Evolutionary conservation across 2,888 invertebrate species (phyloP).

Genomic region (Neoitamus cyanurus): DNA sequence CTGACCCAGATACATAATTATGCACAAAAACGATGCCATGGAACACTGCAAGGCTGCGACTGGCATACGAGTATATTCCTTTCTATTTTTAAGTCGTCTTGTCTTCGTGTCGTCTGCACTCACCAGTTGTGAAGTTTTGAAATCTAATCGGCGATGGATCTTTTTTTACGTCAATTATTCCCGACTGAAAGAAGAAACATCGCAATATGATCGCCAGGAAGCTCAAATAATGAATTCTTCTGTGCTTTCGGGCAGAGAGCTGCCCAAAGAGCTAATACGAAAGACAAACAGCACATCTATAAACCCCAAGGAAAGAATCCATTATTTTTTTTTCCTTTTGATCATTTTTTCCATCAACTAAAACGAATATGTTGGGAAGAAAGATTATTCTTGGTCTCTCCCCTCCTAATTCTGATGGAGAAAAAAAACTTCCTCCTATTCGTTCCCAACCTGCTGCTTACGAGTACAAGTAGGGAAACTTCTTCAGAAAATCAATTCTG

Average conservation of each 20-base stretch:
- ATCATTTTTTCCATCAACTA: not conserved
- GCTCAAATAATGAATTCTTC: not conserved
- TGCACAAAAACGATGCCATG: not conserved
- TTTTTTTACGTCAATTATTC: not conserved
- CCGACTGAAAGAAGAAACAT: not conserved
- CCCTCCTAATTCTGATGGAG: not conserved
- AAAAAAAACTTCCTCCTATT: not conserved
- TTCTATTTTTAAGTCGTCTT: not conserved
- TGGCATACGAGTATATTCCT: not conserved
- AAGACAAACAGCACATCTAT: not conserved
- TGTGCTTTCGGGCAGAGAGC: not conserved
- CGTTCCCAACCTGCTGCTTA: slow-evolving; percentile 8
- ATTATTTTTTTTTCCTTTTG: slow-evolving; percentile 15
- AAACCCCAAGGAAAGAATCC: not conserved
- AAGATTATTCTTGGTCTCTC: slow-evolving; percentile 26
- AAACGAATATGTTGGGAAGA: not conserved
- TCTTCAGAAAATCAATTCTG: slow-evolving; percentile 40
- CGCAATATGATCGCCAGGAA: not conserved
- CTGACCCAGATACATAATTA: not conserved
- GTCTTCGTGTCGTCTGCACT: not conserved
- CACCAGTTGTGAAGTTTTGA: not conserved
- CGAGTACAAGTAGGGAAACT: slow-evolving; percentile 23
- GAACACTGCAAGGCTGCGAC: not conserved
- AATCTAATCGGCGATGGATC: not conserved
- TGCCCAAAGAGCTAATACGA: not conserved